A percentile compares a stretch with the other conserved stretches of the same genome.
Evolutionary conservation across 2,888 invertebrate species (phyloP).

Genomic region (Panopea generosa): DNA sequence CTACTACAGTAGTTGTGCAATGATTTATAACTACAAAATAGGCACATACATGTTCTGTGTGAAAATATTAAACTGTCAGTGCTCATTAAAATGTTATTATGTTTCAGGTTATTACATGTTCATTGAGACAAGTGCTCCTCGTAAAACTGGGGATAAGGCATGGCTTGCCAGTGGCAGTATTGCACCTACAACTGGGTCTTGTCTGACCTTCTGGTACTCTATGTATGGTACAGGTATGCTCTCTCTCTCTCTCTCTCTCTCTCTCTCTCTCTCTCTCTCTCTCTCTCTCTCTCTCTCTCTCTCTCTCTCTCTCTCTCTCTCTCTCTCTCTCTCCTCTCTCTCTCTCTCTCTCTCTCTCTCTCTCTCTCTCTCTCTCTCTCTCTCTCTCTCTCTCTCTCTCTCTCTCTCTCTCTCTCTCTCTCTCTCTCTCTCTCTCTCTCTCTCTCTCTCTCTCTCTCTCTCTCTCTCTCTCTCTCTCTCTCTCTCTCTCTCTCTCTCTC

Average conservation of each 20-base stretch:
- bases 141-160: constrained; percentile 70
- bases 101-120: constrained; percentile 77
- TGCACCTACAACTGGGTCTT: constrained; percentile 73
- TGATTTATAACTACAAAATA: too few species aligned
- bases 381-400: constrained; percentile 18
- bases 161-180: constrained; percentile 74
- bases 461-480: constrained; percentile 12
- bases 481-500: constrained; percentile 9
- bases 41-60: too few species aligned
- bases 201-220: constrained; percentile 81
- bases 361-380: too few species aligned
- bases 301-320: too few species aligned
- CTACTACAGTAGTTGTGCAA: too few species aligned
- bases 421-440: constrained; percentile 13
- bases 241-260: too few species aligned
- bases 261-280: too few species aligned
- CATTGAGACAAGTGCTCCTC: constrained; percentile 71
- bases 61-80: too few species aligned
- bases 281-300: too few species aligned
- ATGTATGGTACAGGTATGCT: constrained; percentile 77
- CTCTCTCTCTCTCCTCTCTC: too few species aligned
- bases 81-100: too few species aligned
- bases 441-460: constrained; percentile 3
- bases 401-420: constrained; percentile 13
- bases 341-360: too few species aligned